A percentile compares a stretch with the other conserved stretches of the same genome.
Conservation (phyloP, 1,140 invertebrate species). For the Magallana gigas region DNA sequence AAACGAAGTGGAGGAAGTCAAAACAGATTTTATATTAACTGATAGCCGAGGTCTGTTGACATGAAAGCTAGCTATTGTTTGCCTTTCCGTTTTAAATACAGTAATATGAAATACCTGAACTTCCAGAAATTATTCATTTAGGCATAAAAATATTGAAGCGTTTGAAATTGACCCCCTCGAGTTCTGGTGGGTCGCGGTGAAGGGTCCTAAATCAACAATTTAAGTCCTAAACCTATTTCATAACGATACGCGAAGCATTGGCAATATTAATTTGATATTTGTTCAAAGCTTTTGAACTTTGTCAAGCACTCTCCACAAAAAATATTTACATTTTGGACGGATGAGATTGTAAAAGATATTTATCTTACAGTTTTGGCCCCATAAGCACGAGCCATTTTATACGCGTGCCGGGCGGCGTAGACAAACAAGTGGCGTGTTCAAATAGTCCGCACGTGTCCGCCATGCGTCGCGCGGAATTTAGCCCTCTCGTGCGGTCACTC, state of each 20-base stretch:
- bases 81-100: slow-evolving; percentile 33
- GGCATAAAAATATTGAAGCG: slow-evolving; percentile 32
- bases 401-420: slow-evolving; percentile 15
- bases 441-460: neutral
- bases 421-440: slow-evolving; percentile 10
- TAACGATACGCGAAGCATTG: slow-evolving; percentile 35
- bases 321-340: slow-evolving; percentile 27
- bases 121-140: neutral
- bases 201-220: slow-evolving; percentile 27
- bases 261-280: slow-evolving; percentile 32
- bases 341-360: slow-evolving; percentile 26
- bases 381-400: slow-evolving; percentile 18
- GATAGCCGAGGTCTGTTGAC: neutral
- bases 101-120: slow-evolving; percentile 31
- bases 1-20: neutral
- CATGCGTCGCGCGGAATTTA: neutral
- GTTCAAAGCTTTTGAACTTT: slow-evolving; percentile 31
- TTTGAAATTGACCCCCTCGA: slow-evolving; percentile 23
- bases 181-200: neutral
- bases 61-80: neutral
- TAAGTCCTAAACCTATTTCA: slow-evolving; percentile 36
- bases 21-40: slow-evolving; percentile 30
- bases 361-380: slow-evolving; percentile 5
- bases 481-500: neutral
- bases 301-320: slow-evolving; percentile 18